A percentile compares a stretch with the other conserved stretches of the same genome.
Conservation (phyloP, 1,140 invertebrate species). For the Venturia canescens region DNA sequence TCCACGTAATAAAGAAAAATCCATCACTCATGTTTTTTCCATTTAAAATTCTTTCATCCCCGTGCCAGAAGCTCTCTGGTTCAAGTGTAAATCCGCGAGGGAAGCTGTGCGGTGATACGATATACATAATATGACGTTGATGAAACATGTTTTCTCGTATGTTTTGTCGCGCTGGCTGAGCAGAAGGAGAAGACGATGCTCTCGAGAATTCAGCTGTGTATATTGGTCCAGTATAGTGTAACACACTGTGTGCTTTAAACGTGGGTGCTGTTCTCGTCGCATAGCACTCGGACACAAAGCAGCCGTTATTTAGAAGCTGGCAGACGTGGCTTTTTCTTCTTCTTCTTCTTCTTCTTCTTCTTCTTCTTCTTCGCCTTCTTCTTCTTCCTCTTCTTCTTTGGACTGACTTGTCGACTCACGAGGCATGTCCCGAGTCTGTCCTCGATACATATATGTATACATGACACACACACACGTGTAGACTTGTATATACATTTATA, state of each 20-base stretch:
- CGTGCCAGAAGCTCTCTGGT: background rate
- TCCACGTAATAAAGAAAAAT: no score
- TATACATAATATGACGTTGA: background rate
- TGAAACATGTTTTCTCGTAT: slow-evolving; percentile 8
- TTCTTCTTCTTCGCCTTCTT: background rate
- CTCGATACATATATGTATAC: slow-evolving; percentile 3
- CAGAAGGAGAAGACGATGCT: slow-evolving; percentile 11
- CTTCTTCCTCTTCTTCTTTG: slow-evolving; percentile 6
- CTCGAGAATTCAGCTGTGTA: slow-evolving; percentile 12
- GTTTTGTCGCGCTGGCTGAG: background rate
- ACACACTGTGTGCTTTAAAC: slow-evolving; percentile 10
- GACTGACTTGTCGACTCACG: slow-evolving; percentile 10
- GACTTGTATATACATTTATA: slow-evolving; percentile 1
- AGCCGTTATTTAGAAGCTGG: slow-evolving; percentile 64
- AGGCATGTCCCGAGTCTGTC: background rate
- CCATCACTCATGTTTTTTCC: no score
- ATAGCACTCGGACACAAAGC: slow-evolving; percentile 62
- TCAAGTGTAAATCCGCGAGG: background rate
- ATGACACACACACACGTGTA: background rate
- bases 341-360: slow-evolving; percentile 27
- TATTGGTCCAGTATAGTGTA: slow-evolving; percentile 3
- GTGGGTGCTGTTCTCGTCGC: slow-evolving; percentile 19
- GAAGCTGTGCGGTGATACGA: background rate
- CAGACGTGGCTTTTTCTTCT: slow-evolving; percentile 19
- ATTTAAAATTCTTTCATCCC: background rate